Evolutionary conservation across 2,797 vertebrate species (phyloP).

Genomic region (Smutsia gigantea): DNA sequence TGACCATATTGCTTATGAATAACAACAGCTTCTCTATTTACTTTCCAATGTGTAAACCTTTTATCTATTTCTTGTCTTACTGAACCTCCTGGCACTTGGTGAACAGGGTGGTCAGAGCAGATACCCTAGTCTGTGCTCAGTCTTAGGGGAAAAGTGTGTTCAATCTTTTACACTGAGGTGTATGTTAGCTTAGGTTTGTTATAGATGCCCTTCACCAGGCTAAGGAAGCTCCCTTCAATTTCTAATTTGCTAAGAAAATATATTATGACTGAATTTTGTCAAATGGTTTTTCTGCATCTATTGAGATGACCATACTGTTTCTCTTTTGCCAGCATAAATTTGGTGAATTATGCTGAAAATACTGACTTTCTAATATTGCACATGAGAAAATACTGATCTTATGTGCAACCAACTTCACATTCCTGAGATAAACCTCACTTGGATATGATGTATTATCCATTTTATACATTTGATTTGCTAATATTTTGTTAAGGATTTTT

Average conservation of each 20-base stretch:
- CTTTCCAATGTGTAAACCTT: neutral
- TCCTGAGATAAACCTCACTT: neutral
- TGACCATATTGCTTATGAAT: neutral
- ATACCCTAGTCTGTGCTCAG: neutral
- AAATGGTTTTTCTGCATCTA: neutral
- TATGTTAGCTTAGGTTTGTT: neutral
- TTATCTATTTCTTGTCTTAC: neutral
- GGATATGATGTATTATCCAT: neutral
- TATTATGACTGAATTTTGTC: conserved; percentile 1
- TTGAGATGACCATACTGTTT: neutral
- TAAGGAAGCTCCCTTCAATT: neutral
- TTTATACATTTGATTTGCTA: conserved; percentile 1
- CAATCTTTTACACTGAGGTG: neutral
- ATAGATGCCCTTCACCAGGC: neutral
- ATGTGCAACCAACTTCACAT: neutral
- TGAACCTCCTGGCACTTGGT: neutral
- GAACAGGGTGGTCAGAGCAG: neutral
- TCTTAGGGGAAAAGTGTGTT: neutral
- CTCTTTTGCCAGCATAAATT: conserved; percentile 12
- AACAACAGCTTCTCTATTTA: neutral
- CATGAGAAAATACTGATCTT: too few species aligned
- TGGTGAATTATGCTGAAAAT: neutral
- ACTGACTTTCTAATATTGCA: neutral
- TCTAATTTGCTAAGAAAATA: conserved; percentile 28
- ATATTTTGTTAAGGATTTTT: conserved; percentile 34